Conservation (phyloP, 2,113 vertebrate genomes). For the Tretioscincus oriximinensis region DNA sequence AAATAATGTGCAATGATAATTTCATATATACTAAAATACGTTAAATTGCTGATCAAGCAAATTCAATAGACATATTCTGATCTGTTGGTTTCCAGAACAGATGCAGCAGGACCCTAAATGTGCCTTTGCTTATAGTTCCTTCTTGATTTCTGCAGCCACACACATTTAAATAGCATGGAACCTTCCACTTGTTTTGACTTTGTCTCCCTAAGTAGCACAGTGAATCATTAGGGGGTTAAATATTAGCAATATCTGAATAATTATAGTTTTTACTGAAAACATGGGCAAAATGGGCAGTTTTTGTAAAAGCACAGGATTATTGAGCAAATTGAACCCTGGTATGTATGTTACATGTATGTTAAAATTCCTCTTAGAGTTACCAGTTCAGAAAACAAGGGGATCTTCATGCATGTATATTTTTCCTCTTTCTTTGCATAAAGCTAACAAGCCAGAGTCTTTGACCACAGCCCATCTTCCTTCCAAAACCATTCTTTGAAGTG, state of each 20-base stretch:
- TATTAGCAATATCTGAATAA: background rate
- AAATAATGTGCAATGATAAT: conserved; percentile 54
- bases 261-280: background rate
- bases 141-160: background rate
- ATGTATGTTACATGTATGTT: background rate
- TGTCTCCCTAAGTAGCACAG: background rate
- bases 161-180: background rate
- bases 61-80: conserved; percentile 37
- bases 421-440: background rate
- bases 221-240: background rate
- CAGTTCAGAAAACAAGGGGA: background rate
- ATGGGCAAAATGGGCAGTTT: background rate
- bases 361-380: background rate
- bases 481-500: background rate
- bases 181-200: background rate
- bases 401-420: background rate
- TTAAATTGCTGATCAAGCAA: conserved; percentile 49
- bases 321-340: background rate
- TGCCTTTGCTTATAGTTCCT: background rate
- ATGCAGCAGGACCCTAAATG: too few relatives aligned
- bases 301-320: background rate
- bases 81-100: background rate
- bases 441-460: background rate
- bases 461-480: background rate
- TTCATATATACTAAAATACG: conserved; percentile 29